Evolutionary conservation across 2,113 vertebrate species (phyloP), one percentile per base, ranked within the genome.

Genomic region (Archocentrus centrarchus): DNA sequence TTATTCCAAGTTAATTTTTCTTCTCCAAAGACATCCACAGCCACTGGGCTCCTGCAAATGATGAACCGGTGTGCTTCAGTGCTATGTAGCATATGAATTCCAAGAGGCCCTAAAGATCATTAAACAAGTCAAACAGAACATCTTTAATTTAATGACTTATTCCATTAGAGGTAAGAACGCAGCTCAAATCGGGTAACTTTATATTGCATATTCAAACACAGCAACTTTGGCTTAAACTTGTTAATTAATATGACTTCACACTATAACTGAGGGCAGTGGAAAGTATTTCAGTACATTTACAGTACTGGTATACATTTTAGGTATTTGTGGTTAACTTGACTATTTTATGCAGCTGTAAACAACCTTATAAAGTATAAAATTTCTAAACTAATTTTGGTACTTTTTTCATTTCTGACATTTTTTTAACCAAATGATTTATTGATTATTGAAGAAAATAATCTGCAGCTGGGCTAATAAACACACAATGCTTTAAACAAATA

Each of bases 1-100:
- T 80, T 55, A 66, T 68, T 83, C 83, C 78, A 73, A 80, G 41
- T 59, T 70, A 44, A 75, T 87, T 85, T 78, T 82, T 78, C 80
- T 60, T 55, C 77, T 78, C 81, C 62, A 18, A 61, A 80, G 83
- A 82, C 55, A 84, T 55, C 50, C 24, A 7, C 27, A 70, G 79
- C 64, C 63, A 27, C 73, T 53, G 24, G 66, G 77, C 82, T 75
- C 60, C 13, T 77, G 59, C 80, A 66, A 88, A 62, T 59, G 47
- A 84, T 77, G 81, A 91, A 27, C 17, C 78, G 61, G 82, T 27
- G 5, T 1, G 11, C 77, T 20, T 24, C 41, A 32, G 55, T 37
- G 68, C 77, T 27, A 6, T 13, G 44, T 3, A 55, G 80, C 50
- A 15, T 32, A 70, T 81, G n/a, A 27, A 80, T 58, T 77, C 30